Conservation (phyloP, 2,888 invertebrate genomes). For the Catocala fraxini region DNA sequence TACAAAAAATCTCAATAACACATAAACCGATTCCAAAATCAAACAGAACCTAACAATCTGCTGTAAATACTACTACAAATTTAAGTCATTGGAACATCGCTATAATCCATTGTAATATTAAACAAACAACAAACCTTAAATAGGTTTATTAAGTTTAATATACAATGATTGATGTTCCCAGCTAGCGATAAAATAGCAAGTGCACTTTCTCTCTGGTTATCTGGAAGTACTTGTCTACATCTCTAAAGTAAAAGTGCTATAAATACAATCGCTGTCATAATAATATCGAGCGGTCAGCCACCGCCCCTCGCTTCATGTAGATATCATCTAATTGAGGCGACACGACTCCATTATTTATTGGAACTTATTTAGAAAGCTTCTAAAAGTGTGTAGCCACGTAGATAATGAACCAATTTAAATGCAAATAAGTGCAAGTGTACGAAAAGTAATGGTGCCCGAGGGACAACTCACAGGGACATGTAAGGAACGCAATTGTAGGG, state of each 20-base stretch:
- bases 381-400: constrained; percentile 1
- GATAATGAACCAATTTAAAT: constrained; percentile 19
- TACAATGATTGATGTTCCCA: not conserved
- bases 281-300: constrained; percentile 6
- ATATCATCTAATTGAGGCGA: constrained; percentile 10
- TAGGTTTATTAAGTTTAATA: too few species aligned
- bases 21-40: too few species aligned
- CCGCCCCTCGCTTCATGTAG: constrained; percentile 12
- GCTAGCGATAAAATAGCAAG: not conserved
- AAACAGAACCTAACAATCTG: too few species aligned
- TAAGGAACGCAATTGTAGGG: constrained; percentile 12
- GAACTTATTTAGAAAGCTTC: constrained; percentile 15
- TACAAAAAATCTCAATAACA: too few species aligned
- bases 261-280: constrained; percentile 10
- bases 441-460: constrained; percentile 7
- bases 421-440: constrained; percentile 14
- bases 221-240: not conserved
- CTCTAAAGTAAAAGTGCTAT: constrained; percentile 12
- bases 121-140: too few species aligned
- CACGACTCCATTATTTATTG: constrained; percentile 13
- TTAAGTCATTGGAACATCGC: too few species aligned
- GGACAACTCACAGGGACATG: constrained; percentile 4
- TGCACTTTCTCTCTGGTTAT: constrained; percentile 8
- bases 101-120: too few species aligned
- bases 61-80: too few species aligned